A percentile compares a stretch with the other conserved stretches of the same genome.
These are phyloP conservation scores for Cordilura impudica DNA, from an alignment of 2,888 invertebrate genomes.

Conservation along the genomic window DNA sequence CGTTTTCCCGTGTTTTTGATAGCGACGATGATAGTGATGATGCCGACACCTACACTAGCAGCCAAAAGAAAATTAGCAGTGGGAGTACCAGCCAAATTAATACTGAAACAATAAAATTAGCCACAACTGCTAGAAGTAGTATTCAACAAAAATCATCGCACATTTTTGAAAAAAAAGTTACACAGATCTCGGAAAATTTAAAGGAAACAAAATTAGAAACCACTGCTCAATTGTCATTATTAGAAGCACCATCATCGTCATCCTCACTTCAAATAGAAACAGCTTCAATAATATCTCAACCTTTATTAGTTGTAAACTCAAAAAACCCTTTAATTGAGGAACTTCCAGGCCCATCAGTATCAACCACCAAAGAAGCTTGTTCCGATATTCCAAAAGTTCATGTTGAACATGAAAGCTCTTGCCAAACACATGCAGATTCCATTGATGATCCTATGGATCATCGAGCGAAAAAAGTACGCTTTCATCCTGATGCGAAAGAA, in stretches of 20 bases:
- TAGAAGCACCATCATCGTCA: background rate
- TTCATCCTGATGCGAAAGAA: constrained; percentile 71
- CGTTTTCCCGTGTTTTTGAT: background rate
- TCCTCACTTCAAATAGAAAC: no score
- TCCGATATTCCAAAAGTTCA: no score
- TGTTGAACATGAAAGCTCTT: constrained; percentile 40
- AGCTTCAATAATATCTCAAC: no score
- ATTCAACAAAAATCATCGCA: background rate
- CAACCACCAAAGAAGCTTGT: no score
- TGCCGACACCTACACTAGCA: background rate
- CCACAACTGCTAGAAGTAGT: constrained; percentile 26
- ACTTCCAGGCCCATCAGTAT: no score
- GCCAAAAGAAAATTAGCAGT: background rate
- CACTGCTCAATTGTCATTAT: constrained; percentile 53
- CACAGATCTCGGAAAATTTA: constrained; percentile 73
- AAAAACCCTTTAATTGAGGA: no score
- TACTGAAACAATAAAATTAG: background rate
- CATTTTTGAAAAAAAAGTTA: constrained; percentile 73
- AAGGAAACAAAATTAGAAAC: constrained; percentile 73
- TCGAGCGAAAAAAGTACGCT: constrained; percentile 69
- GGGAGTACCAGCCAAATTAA: background rate
- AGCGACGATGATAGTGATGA: background rate
- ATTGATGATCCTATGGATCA: constrained; percentile 54
- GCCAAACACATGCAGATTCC: constrained; percentile 55
- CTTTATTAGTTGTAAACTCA: no score